Conservation (phyloP, 1,140 invertebrate species). For the Thalassaphorura encarpata region DNA sequence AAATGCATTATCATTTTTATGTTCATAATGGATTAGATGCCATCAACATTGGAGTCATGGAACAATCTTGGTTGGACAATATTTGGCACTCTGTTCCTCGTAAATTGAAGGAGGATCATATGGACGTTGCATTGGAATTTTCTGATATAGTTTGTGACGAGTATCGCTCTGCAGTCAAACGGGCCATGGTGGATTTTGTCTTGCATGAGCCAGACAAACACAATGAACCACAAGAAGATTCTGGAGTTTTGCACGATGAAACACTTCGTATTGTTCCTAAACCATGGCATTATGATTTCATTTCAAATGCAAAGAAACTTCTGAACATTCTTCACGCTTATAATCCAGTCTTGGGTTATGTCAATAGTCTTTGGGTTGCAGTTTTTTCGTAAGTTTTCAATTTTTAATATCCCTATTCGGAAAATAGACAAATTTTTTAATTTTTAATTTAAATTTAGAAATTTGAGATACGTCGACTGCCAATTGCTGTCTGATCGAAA, state of each 20-base stretch:
- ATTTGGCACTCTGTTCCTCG: slow-evolving; percentile 42
- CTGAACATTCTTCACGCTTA: slow-evolving; percentile 60
- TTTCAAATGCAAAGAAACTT: slow-evolving; percentile 42
- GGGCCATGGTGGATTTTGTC: slow-evolving; percentile 78
- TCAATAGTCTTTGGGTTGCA: slow-evolving; percentile 70
- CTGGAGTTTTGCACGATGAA: slow-evolving; percentile 45
- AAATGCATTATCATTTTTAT: slow-evolving; percentile 79
- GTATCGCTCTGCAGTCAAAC: slow-evolving; percentile 74
- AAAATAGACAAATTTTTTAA: slow-evolving; percentile 5
- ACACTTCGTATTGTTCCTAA: slow-evolving; percentile 50
- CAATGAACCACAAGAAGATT: slow-evolving; percentile 41
- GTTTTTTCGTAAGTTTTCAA: slow-evolving; percentile 56
- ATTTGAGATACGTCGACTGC: slow-evolving; percentile 46
- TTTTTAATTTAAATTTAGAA: slow-evolving; percentile 35
- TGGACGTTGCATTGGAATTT: slow-evolving; percentile 25
- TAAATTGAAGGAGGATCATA: slow-evolving; percentile 27
- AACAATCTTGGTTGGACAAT: slow-evolving; percentile 44
- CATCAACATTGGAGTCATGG: slow-evolving; percentile 67
- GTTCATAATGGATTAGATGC: slow-evolving; percentile 79
- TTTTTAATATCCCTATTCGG: background rate
- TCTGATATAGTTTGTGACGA: slow-evolving; percentile 53
- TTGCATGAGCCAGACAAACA: slow-evolving; percentile 56
- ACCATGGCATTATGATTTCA: slow-evolving; percentile 48
- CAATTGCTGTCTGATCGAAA: slow-evolving; percentile 40
- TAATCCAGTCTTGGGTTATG: slow-evolving; percentile 68